These are phyloP conservation scores for Drosophila sechellia DNA, from an alignment of 1,140 invertebrate species.

Conservation along the genomic window DNA sequence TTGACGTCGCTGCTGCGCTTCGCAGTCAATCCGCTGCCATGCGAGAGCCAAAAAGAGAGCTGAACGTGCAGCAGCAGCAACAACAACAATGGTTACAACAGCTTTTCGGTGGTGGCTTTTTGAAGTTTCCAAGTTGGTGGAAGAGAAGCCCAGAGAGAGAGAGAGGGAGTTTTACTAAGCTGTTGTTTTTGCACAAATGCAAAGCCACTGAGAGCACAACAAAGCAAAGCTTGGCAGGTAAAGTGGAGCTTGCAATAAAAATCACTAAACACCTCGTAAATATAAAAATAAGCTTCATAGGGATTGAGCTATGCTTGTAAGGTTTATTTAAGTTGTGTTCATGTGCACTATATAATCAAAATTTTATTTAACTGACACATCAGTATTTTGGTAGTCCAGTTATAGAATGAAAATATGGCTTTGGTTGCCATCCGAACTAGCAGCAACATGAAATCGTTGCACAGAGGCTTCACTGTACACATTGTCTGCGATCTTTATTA, in stretches of 20 bases:
- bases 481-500: conserved; percentile 14
- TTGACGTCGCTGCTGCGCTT: conserved; percentile 52
- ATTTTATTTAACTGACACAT: too few species aligned
- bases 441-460: too few species aligned
- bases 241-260: conserved; percentile 20
- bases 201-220: conserved; percentile 28
- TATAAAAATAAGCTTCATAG: too few species aligned
- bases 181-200: conserved; percentile 58
- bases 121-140: conserved; percentile 52
- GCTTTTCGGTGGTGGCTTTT: conserved; percentile 73
- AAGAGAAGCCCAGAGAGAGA: background rate
- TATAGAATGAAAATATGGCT: too few species aligned
- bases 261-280: too few species aligned
- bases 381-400: too few species aligned
- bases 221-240: conserved; percentile 57
- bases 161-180: conserved; percentile 5
- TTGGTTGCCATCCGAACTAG: too few species aligned
- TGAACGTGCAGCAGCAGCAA: conserved; percentile 33
- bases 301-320: too few species aligned
- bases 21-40: conserved; percentile 15
- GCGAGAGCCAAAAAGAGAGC: conserved; percentile 18
- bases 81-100: conserved; percentile 52
- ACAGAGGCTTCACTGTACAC: conserved; percentile 16
- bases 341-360: too few species aligned
- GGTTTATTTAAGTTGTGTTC: too few species aligned